Evolutionary conservation across 92 coral and sea anemone species (phyloP), one percentile per base, ranked within the genome.

Genomic region (Scolanthus callimorphus): DNA sequence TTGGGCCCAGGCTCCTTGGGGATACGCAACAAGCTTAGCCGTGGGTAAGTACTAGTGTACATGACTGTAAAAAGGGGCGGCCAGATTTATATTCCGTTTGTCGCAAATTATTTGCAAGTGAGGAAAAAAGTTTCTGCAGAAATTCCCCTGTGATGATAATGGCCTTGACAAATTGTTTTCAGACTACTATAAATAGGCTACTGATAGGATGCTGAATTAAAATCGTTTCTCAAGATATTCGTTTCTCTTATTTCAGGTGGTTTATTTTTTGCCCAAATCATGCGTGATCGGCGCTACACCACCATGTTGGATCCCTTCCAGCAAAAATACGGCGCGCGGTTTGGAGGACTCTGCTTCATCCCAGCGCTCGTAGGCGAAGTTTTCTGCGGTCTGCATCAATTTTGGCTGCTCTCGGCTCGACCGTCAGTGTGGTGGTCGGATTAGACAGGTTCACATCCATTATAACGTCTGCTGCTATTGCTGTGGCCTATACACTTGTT

Each of bases 261-360:
- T 27, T 29, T 82, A 19, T 29, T 72, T 34, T 90, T 90, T 49
- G 97, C 97, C 0, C 79, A 83, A 55, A 78, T 78, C 74, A 90
- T 90, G 97, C 90, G 95, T 9, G 62, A 75, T 38, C 69, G 66
- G 19, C 65, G 67, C 39, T 90, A 87, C 77, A 48, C 87, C 13
- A 90, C 97, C 29, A 90, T 90, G 97, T 59, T 90, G 15, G 97
- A 90, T 51, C 97, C 97, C 8, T 90, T 90, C 76, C 95, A 86
- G 46, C 71, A 83, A 29, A 73, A 64, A 45, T 90, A 86, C 60
- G 97, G 97, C 30, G 28, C 60, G 22, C 85, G 84, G n/a, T 76
- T 90, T 80, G 97, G 97, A 3, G 95, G 96, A 11, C 80, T 90
- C 27, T 45, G 86, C 60, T 90, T 80, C 82, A 70, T 90, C 29